Percentiles rank a stretch among this genome's conserved stretches.
These are phyloP conservation scores for Drosophila trichaetosa DNA, from an alignment of 2,888 invertebrate species.

Conservation along the genomic window DNA sequence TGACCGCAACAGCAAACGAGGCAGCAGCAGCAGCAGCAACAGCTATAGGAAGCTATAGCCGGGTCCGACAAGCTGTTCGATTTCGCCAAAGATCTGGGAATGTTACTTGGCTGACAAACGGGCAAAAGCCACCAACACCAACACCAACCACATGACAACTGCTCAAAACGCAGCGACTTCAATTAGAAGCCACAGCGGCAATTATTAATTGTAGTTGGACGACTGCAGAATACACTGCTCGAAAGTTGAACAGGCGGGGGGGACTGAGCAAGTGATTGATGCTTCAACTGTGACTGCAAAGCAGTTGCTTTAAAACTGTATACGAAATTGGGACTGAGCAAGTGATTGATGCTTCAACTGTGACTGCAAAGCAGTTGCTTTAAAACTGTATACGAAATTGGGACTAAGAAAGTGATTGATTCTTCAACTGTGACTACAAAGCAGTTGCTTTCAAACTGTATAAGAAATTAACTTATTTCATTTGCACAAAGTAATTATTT, in stretches of 20 bases:
- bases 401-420: no score
- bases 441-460: no score
- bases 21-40: conserved; percentile 40
- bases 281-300: not conserved
- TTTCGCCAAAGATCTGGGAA: conserved; percentile 30
- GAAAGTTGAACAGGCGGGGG: not conserved
- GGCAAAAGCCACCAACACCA: not conserved
- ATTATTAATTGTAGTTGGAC: not conserved
- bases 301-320: not conserved
- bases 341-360: no score
- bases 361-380: no score
- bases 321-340: no score
- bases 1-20: conserved; percentile 53
- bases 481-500: not conserved
- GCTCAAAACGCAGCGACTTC: conserved; percentile 43
- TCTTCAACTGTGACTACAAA: no score
- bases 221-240: not conserved
- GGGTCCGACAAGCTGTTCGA: conserved; percentile 20
- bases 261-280: not conserved
- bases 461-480: not conserved
- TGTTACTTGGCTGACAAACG: not conserved
- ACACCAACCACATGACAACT: conserved; percentile 36
- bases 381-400: fast-evolving
- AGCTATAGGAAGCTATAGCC: conserved; percentile 1
- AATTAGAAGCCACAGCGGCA: conserved; percentile 45